These are phyloP conservation scores for Dromaius novaehollandiae DNA, from an alignment of 2,113 vertebrate genomes.

Conservation along the genomic window DNA sequence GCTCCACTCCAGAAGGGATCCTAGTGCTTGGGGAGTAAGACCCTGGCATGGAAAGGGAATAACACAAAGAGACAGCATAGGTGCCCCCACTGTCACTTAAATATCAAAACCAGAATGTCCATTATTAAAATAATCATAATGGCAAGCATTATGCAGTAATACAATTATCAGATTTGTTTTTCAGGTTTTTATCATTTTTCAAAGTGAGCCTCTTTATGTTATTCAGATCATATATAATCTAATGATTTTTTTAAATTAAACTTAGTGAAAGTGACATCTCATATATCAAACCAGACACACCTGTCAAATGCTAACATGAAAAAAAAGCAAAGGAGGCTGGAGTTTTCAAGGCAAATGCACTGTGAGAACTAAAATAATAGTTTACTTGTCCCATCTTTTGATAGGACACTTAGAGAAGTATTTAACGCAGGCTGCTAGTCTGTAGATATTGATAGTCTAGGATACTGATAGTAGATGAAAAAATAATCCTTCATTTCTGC, in stretches of 20 bases:
- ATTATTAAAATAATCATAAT: background rate
- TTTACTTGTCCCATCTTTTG: background rate
- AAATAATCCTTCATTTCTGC: background rate
- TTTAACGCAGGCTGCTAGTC: background rate
- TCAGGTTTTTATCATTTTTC: background rate
- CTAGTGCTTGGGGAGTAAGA: background rate
- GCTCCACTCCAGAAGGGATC: background rate
- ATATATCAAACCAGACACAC: background rate
- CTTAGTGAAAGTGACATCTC: background rate
- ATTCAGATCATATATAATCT: accelerated
- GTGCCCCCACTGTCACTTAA: background rate
- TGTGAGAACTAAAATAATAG: background rate
- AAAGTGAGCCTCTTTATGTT: background rate
- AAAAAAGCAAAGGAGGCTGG: background rate
- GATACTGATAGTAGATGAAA: background rate
- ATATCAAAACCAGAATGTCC: background rate
- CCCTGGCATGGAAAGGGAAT: background rate
- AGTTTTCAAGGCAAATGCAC: background rate
- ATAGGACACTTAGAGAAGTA: background rate
- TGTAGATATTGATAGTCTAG: background rate
- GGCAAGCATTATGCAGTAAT: background rate
- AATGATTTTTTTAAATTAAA: background rate
- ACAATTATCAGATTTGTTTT: background rate
- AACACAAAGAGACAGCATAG: background rate
- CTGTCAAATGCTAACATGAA: background rate